A percentile compares a stretch with the other conserved stretches of the same genome.
Evolutionary conservation across 1,140 invertebrate genomes (phyloP).

Genomic region (Scaptomyza graminum): DNA sequence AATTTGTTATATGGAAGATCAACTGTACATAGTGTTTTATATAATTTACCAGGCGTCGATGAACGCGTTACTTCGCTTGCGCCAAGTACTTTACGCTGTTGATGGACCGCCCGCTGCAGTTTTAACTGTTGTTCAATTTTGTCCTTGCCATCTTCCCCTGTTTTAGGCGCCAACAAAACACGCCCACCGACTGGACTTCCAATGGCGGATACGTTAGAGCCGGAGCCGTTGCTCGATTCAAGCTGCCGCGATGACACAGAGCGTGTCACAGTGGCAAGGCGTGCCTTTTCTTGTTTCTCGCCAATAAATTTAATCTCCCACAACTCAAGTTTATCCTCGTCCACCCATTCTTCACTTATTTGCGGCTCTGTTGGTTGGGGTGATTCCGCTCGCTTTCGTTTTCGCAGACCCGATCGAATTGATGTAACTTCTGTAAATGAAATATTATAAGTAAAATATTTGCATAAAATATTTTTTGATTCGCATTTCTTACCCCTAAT

Average conservation of each 20-base stretch:
- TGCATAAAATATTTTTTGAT: neutral
- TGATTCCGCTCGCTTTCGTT: conserved; percentile 95
- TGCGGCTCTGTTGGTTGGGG: conserved; percentile 95
- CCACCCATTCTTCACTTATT: conserved; percentile 97
- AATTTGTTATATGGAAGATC: too few relatives aligned
- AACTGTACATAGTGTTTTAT: neutral
- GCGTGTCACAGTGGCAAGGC: conserved; percentile 89
- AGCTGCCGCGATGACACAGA: conserved; percentile 84
- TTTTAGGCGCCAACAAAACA: conserved; percentile 69
- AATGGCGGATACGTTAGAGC: conserved; percentile 20
- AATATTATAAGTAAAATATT: neutral
- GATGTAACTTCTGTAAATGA: conserved; percentile 92
- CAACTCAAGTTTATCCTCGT: conserved; percentile 97
- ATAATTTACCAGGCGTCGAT: conserved; percentile 56
- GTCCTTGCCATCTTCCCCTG: conserved; percentile 91
- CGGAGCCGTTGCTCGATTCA: conserved; percentile 49
- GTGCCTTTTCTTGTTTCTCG: conserved; percentile 90
- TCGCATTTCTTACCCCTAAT: conserved; percentile 87
- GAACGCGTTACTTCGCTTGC: conserved; percentile 45
- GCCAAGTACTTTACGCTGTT: conserved; percentile 87
- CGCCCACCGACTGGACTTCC: conserved; percentile 38
- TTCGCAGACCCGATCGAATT: conserved; percentile 95
- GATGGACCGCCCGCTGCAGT: conserved; percentile 93
- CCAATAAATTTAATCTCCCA: conserved; percentile 99
- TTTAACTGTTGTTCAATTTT: conserved; percentile 95